Evolutionary conservation across 2,113 vertebrate species (phyloP).

Genomic region (Caranx melampygus): DNA sequence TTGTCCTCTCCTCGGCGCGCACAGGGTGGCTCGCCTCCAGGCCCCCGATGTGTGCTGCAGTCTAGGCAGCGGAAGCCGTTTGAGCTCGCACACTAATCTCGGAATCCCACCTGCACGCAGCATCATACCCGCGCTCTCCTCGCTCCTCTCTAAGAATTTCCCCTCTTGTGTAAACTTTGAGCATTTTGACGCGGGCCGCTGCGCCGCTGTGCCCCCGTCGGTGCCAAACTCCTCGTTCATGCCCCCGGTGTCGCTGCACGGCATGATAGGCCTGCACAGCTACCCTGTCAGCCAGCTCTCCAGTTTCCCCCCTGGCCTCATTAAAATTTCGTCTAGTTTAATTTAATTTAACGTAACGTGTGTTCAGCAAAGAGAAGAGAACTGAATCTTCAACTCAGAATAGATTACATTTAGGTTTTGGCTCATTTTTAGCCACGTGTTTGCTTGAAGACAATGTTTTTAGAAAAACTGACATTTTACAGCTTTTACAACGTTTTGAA

Average conservation of each 20-base stretch:
- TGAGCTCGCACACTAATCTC: constrained; percentile 18
- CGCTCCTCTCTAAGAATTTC: constrained; percentile 72
- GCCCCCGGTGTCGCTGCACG: constrained; percentile 50
- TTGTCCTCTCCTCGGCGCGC: constrained; percentile 58
- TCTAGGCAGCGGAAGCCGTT: constrained; percentile 19
- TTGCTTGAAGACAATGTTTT: constrained; percentile 4
- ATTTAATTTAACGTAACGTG: constrained; percentile 21
- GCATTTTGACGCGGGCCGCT: constrained; percentile 46
- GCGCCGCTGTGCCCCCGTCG: constrained; percentile 35
- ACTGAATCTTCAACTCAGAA: background rate
- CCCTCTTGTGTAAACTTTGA: constrained; percentile 61
- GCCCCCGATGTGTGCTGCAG: constrained; percentile 57
- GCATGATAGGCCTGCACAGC: constrained; percentile 30
- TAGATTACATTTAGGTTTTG: no score
- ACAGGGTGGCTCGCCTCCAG: constrained; percentile 50
- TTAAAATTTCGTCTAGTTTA: constrained; percentile 41
- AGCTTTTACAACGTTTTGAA: constrained; percentile 17
- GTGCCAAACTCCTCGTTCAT: constrained; percentile 45
- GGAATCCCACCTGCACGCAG: constrained; percentile 59
- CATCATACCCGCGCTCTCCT: constrained; percentile 77
- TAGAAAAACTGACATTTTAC: background rate
- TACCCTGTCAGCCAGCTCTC: constrained; percentile 22
- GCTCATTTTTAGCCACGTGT: background rate
- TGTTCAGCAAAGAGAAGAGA: background rate
- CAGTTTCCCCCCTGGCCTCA: constrained; percentile 18